Percentiles rank a stretch among this genome's conserved stretches.
phyloP scores from a whole-genome alignment of 2,113 vertebrate genomes.

The Oreochromis niloticus region DNA sequence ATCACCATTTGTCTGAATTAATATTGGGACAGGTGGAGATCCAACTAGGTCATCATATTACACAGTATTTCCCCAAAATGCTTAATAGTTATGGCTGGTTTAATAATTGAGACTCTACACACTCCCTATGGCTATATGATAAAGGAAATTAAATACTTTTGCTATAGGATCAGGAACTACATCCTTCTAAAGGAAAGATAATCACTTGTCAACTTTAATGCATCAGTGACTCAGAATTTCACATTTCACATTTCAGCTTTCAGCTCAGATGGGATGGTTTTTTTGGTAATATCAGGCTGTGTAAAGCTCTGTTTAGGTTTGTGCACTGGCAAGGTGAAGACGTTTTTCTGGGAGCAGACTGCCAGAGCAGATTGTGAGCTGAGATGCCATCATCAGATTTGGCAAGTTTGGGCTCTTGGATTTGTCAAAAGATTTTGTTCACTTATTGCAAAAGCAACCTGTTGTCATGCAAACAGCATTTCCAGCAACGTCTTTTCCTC shows the following conservation, averaged over 20 bases:
- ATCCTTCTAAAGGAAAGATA: neutral
- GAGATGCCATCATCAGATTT: slow-evolving; percentile 50
- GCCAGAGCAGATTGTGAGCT: slow-evolving; percentile 57
- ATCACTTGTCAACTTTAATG: neutral
- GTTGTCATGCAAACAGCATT: neutral
- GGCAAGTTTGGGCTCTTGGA: slow-evolving; percentile 37
- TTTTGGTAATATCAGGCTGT: neutral
- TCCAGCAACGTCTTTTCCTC: neutral
- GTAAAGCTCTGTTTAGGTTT: neutral
- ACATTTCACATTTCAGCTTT: neutral
- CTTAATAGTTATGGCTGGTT: neutral
- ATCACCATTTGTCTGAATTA: slow-evolving; percentile 15
- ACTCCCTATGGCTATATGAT: neutral
- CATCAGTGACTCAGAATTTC: neutral
- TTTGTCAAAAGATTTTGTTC: slow-evolving; percentile 59
- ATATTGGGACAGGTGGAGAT: neutral
- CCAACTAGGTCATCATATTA: neutral
- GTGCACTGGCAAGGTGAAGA: slow-evolving; percentile 28
- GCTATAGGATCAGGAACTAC: neutral
- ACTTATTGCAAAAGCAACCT: slow-evolving; percentile 19
- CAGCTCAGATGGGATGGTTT: neutral
- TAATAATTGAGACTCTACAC: neutral
- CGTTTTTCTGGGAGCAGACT: slow-evolving; percentile 46
- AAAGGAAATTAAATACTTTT: neutral
- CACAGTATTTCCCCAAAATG: neutral